phyloP scores from a whole-genome alignment of 2,888 invertebrate species.

The Drosophila demipolita region DNA sequence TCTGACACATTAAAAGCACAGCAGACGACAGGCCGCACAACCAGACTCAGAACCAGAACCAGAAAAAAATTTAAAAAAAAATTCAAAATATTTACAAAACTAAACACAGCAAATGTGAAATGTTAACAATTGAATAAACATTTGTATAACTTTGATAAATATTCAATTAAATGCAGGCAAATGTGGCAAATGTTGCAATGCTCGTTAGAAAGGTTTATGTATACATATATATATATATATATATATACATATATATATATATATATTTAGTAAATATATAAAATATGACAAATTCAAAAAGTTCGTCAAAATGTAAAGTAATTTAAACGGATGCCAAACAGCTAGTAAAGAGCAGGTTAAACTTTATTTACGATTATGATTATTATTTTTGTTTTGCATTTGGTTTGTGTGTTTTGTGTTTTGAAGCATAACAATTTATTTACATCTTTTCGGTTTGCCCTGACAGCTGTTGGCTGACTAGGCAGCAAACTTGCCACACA shows the following conservation, averaged over 20 bases:
- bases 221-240: neutral
- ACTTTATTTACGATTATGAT: conserved; percentile 4
- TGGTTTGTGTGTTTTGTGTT: neutral
- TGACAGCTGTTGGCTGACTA: conserved; percentile 54
- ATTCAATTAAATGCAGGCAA: neutral
- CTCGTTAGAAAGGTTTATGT: neutral
- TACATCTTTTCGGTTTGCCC: conserved; percentile 25
- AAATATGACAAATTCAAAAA: neutral
- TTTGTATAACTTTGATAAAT: neutral
- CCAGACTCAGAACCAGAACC: conserved; percentile 43
- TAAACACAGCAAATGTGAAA: neutral
- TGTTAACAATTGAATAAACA: neutral
- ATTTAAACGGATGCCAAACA: neutral
- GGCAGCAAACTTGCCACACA: conserved; percentile 1
- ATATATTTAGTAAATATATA: neutral
- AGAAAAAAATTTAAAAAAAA: neutral
- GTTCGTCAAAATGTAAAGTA: neutral
- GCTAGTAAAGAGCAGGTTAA: neutral
- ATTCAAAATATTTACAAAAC: neutral
- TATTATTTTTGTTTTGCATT: conserved; percentile 11
- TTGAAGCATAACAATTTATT: conserved; percentile 19
- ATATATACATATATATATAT: too few relatives aligned
- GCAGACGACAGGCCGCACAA: conserved; percentile 18
- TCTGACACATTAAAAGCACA: conserved; percentile 71
- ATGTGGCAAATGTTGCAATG: too few relatives aligned